Evolutionary conservation across 2,888 invertebrate species (phyloP).

Genomic region (Drosophila anomalata): DNA sequence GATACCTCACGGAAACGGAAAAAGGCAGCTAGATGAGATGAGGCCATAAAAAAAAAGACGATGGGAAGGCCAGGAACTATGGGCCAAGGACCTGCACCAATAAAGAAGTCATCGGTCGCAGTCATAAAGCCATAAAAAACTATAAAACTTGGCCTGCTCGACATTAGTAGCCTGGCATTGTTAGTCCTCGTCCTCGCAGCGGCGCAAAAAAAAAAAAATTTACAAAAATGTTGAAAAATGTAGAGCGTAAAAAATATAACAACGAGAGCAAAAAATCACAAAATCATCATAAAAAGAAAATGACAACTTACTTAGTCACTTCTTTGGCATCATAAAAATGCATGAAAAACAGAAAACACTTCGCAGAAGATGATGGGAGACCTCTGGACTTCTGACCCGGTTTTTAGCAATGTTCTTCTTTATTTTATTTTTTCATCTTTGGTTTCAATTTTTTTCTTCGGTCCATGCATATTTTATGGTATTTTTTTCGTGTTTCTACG

Average conservation of each 20-base stretch:
- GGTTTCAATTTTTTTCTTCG: conserved; percentile 30
- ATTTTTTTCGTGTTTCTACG: conserved; percentile 62
- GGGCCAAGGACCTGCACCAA: conserved; percentile 70
- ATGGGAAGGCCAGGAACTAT: conserved; percentile 26
- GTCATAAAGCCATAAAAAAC: conserved; percentile 76
- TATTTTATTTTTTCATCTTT: conserved; percentile 30
- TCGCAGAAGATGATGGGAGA: conserved; percentile 61
- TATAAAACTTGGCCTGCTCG: conserved; percentile 57
- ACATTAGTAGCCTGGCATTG: conserved; percentile 67
- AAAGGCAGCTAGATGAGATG: conserved; percentile 34
- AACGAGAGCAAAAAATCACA: conserved; percentile 65
- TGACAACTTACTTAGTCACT: conserved; percentile 61
- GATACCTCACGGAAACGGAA: conserved; percentile 66
- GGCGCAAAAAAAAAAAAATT: conserved; percentile 12
- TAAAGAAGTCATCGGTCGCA: conserved; percentile 74
- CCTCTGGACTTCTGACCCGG: conserved; percentile 58
- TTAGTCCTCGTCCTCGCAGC: conserved; percentile 11
- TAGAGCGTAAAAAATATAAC: conserved; percentile 81
- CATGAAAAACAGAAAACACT: conserved; percentile 25
- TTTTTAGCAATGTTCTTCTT: conserved; percentile 68
- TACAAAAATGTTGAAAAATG: conserved; percentile 55
- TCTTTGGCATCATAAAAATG: conserved; percentile 63
- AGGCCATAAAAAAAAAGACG: conserved; percentile 21
- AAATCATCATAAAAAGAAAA: conserved; percentile 65
- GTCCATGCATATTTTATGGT: conserved; percentile 45